Evolutionary conservation across 2,888 invertebrate species (phyloP).

Genomic region (Brenthis hecate): DNA sequence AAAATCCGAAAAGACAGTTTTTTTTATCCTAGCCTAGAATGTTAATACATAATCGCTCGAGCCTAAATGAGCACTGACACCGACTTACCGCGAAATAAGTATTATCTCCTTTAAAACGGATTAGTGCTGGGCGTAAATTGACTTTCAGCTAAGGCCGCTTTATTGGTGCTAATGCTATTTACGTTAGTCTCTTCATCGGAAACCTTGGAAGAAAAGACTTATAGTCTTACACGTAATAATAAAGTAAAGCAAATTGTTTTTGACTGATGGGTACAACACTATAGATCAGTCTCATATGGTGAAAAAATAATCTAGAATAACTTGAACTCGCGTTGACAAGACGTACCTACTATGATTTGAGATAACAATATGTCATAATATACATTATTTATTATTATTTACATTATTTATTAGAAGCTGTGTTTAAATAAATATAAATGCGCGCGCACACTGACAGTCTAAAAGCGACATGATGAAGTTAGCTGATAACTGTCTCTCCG

Average conservation of each 20-base stretch:
- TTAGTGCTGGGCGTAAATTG: slow-evolving; percentile 24
- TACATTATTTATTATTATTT: no score
- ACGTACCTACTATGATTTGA: no score
- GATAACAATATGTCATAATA: no score
- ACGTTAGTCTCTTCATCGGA: slow-evolving; percentile 19
- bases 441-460: no score
- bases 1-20: no score
- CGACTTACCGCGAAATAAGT: slow-evolving; percentile 21
- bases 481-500: no score
- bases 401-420: no score
- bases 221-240: neutral
- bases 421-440: no score
- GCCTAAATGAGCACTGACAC: slow-evolving; percentile 22
- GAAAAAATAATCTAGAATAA: no score
- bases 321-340: no score
- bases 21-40: neutral
- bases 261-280: neutral
- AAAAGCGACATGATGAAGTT: no score
- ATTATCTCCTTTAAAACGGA: slow-evolving; percentile 25
- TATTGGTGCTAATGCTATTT: slow-evolving; percentile 29
- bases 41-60: slow-evolving; percentile 11
- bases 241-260: slow-evolving; percentile 4
- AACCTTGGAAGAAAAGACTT: slow-evolving; percentile 20
- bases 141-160: slow-evolving; percentile 26
- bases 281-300: neutral